These are phyloP conservation scores for Branchipolynoe longqiensis DNA, from an alignment of 2,888 invertebrate species.

Conservation along the genomic window DNA sequence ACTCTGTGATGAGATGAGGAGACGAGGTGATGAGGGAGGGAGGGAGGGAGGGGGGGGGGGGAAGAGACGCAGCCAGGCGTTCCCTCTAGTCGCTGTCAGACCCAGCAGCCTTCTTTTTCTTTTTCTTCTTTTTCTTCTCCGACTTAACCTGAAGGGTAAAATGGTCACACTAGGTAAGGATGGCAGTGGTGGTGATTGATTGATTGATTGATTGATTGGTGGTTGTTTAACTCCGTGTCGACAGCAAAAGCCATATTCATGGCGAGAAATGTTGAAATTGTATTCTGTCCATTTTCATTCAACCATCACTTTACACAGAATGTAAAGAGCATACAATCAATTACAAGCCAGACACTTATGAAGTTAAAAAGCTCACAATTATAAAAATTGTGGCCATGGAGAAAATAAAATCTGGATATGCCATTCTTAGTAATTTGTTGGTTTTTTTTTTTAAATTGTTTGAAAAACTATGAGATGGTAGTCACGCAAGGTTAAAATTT, in stretches of 20 bases:
- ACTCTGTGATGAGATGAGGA: conserved; percentile 1
- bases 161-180: neutral
- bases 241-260: too few relatives aligned
- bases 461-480: too few relatives aligned
- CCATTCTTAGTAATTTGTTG: neutral
- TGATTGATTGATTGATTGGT: too few relatives aligned
- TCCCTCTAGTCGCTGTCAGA: conserved; percentile 54
- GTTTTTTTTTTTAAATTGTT: neutral
- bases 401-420: neutral
- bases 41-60: neutral
- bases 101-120: conserved; percentile 45
- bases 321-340: neutral
- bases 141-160: conserved; percentile 23
- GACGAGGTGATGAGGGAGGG: neutral
- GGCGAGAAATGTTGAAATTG: too few relatives aligned
- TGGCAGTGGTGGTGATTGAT: neutral
- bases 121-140: conserved; percentile 61
- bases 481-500: too few relatives aligned
- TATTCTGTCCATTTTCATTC: too few relatives aligned
- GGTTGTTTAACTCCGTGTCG: too few relatives aligned
- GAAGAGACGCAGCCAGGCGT: neutral
- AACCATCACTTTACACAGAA: too few relatives aligned
- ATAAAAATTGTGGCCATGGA: too few relatives aligned
- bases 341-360: neutral
- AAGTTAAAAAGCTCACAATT: too few relatives aligned